Evolutionary conservation across 2,888 invertebrate genomes (phyloP), one percentile per base, ranked within the genome.

Genomic region (Sarcophaga variegata): DNA sequence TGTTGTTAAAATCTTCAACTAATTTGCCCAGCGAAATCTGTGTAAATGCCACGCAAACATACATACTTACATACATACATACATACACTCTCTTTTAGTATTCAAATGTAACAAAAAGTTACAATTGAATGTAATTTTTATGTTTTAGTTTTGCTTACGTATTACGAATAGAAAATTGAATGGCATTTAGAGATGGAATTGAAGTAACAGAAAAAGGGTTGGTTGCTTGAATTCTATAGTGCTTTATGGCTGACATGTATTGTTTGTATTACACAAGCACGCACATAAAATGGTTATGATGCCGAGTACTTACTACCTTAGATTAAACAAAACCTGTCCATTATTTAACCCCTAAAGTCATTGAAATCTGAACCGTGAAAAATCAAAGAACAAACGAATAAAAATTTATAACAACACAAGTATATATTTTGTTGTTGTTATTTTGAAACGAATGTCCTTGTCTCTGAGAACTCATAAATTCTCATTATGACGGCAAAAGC

Each of bases 61-160:
- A 37, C 37, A 27, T 27, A 27, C 27, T 17, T 59, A 71, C 63
- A 70, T 37, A 37, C 37, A 37, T 37, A 37, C 37, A 37, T 10
- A 37, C 37, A 37, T 37, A 10, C 37, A 37, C 37, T 37, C 37
- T 10, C 2, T 37, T 8, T 37, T 2, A 71, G 25, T 71, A 77
- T 83, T 83, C 77, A 83, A 83, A 83, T 78, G 77, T 83, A 66
- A 60, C 71, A 83, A 37, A 37, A 37, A 77, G 72, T 83, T 77
- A 83, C 77, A 83, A 83, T 72, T 83, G 66, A 83, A 77, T 72
- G 49, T 60, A 77, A 71, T 77, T 83, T 77, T 62, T 37, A 10
- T 8, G 37, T 8, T 60, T 83, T 83, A 83, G 66, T 83, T 71
- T 60, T n/a, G n/a, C 25, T 45, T 60, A 66, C 2, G 66, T 62